phyloP scores from a whole-genome alignment of 2,888 invertebrate species.

The Pterobdella sp. region DNA sequence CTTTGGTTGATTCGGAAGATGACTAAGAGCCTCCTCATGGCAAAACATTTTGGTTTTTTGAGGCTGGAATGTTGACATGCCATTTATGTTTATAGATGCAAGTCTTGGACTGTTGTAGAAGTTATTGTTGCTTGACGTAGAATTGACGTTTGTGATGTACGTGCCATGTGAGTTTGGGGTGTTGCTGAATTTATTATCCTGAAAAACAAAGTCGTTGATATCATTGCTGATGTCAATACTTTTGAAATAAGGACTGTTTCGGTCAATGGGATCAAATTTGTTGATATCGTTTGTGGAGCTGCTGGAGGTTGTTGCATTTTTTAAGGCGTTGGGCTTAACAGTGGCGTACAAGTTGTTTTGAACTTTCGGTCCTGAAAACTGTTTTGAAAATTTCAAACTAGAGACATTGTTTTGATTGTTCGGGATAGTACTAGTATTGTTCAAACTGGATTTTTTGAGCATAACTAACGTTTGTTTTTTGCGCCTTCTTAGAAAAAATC shows the following conservation, averaged over 20 bases:
- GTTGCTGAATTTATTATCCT: neutral
- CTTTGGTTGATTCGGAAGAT: too few relatives aligned
- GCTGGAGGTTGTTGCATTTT: neutral
- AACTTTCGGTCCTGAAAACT: neutral
- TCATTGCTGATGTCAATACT: slow-evolving; percentile 28
- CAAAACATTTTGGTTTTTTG: neutral
- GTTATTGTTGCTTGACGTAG: neutral
- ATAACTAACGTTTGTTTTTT: slow-evolving; percentile 23
- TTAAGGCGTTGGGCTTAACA: neutral
- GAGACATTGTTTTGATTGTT: neutral
- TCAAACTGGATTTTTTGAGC: slow-evolving; percentile 19
- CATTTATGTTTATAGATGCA: slow-evolving; percentile 21
- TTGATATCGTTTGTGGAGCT: neutral
- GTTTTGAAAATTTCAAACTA: neutral
- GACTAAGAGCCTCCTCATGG: neutral
- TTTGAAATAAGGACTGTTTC: slow-evolving; percentile 26
- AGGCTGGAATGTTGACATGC: slow-evolving; percentile 20
- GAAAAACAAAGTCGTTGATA: slow-evolving; percentile 3
- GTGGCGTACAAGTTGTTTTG: neutral
- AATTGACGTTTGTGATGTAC: neutral
- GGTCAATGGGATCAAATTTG: neutral
- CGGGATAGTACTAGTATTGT: neutral
- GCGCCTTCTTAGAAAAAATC: slow-evolving; percentile 15
- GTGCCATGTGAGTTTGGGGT: neutral
- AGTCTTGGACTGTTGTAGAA: slow-evolving; percentile 24